These are phyloP conservation scores for Tamias sibiricus DNA, from an alignment of 2,113 vertebrate species.

Conservation along the genomic window DNA sequence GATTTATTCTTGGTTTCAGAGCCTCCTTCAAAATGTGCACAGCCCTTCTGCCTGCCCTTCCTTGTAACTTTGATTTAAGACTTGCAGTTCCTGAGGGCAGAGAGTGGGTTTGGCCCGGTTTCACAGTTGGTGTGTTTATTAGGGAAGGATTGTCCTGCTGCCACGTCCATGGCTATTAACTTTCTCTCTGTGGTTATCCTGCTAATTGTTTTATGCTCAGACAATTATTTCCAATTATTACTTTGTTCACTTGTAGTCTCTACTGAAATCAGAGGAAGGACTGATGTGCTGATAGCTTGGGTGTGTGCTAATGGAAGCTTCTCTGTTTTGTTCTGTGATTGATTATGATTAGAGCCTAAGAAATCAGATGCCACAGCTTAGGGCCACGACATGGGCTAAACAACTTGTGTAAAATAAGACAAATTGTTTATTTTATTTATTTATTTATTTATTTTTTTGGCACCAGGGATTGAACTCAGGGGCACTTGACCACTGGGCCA, in stretches of 20 bases:
- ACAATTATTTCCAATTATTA: slow-evolving; percentile 57
- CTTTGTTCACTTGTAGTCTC: slow-evolving; percentile 8
- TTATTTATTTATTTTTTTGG: too few relatives aligned
- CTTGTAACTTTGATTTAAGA: slow-evolving; percentile 54
- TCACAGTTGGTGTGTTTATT: slow-evolving; percentile 35
- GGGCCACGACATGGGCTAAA: neutral
- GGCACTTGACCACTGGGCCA: too few relatives aligned
- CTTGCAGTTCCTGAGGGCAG: slow-evolving; percentile 14
- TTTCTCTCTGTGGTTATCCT: slow-evolving; percentile 35
- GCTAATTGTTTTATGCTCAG: slow-evolving; percentile 52
- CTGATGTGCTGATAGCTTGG: neutral
- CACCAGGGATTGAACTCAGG: too few relatives aligned
- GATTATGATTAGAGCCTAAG: neutral
- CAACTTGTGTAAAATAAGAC: neutral
- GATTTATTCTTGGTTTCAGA: slow-evolving; percentile 43
- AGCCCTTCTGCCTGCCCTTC: neutral
- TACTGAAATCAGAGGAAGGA: slow-evolving; percentile 2
- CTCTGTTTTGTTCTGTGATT: neutral
- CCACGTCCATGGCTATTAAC: neutral
- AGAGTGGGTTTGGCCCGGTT: slow-evolving; percentile 8
- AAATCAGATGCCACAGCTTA: neutral
- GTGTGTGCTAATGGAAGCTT: neutral
- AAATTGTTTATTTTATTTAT: neutral
- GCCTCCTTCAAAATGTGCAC: neutral
- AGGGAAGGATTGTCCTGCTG: neutral